Base-by-base conservation (phyloP, 2,888 invertebrate genomes). In the Phyllotreta cruciferae region DNA sequence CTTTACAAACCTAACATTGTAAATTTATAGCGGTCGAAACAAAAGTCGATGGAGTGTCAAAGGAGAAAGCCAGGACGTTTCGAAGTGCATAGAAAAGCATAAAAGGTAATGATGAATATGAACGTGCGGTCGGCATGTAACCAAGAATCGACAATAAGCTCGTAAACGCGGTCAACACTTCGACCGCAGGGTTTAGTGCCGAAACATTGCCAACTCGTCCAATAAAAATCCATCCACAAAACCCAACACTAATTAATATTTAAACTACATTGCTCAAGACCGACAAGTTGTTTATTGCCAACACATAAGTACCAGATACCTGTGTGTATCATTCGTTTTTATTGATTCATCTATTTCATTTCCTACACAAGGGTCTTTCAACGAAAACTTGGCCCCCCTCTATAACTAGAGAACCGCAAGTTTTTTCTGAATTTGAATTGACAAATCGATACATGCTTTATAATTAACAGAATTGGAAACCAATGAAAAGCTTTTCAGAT, bases 161-260 rank as follows among this genome's bases (percentile, higher is more conserved):
- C 57, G 56, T 57, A 56, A 60, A 57, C 66, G 63, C 53, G 54
- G 57, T 62, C 56, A 56, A 44, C 53, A 63, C 66, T 56, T 66
- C 66, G 67, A 72, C 73, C 73, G 70, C 73, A 71, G 71, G 68
- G 66, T 66, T 56, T 60, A 66, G 66, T 64, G 66, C 58, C 62
- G 60, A 66, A 66, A 66, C 62, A 64, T 62, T 64, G 66, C 64
- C 64, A 58, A 56, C 53, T 66, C 53, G 70, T 24, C 69, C 68
- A 70, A 73, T 73, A 73, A 70, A 72, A 71, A 66, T 66, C 63
- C 55, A 69, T 66, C 67, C 73, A 70, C 64, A 71, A 73, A 64
- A 70, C 70, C 66, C 64, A 64, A 70, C 72, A 66, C 70, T 70
- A 73, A 71, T 72, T 71, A 71, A 71, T 73, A 71, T 70, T 73